Conservation (phyloP, 2,888 invertebrate genomes). For the Philhelius pedissequus region DNA sequence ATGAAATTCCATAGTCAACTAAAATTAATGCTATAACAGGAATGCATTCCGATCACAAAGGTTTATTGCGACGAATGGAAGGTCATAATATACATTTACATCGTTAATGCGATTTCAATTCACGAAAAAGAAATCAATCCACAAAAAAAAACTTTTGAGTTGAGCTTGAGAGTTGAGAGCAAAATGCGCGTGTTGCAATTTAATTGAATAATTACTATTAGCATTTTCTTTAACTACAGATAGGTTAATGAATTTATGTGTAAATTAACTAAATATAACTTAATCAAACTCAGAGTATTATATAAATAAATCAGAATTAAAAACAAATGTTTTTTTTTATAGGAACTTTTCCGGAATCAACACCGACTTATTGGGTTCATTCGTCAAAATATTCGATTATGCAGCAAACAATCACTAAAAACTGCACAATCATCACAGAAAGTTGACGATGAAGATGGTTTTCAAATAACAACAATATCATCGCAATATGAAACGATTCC, state of each 20-base stretch:
- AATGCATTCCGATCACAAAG: neutral
- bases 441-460: slow-evolving; percentile 73
- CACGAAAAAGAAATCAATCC: neutral
- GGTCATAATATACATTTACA: slow-evolving; percentile 3
- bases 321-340: slow-evolving; percentile 22
- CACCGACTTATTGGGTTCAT: slow-evolving; percentile 84
- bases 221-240: neutral
- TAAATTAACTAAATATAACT: neutral
- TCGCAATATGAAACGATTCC: slow-evolving; percentile 74
- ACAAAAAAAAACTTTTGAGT: neutral
- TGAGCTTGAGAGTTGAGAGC: neutral
- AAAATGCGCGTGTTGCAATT: neutral
- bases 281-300: neutral
- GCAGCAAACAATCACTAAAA: slow-evolving; percentile 80
- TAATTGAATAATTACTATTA: neutral
- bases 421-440: slow-evolving; percentile 78
- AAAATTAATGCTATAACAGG: neutral
- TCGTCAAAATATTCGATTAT: slow-evolving; percentile 79
- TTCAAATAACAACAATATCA: slow-evolving; percentile 75
- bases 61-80: slow-evolving; percentile 15
- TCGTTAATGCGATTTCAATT: neutral
- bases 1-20: neutral
- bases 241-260: neutral
- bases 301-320: neutral
- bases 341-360: slow-evolving; percentile 84